A percentile compares a stretch with the other conserved stretches of the same genome.
phyloP scores from a whole-genome alignment of 2,113 vertebrate species.

The Entosphenus tridentatus region DNA sequence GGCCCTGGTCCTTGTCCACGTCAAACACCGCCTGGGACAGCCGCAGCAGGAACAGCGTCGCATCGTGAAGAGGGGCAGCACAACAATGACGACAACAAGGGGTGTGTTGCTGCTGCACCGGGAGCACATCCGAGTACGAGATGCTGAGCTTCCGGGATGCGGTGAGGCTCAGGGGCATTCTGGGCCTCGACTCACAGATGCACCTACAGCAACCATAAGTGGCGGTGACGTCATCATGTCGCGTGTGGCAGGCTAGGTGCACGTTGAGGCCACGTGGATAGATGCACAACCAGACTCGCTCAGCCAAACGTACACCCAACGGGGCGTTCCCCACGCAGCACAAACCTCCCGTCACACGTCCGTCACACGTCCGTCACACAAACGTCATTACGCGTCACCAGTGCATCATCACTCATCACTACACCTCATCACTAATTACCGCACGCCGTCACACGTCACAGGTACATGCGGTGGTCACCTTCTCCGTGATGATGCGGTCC shows the following conservation, averaged over 20 bases:
- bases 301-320: conserved; percentile 21
- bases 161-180: not conserved
- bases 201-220: too few species aligned
- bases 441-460: conserved; percentile 10
- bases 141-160: not conserved
- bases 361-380: conserved; percentile 3
- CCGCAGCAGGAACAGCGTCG: not conserved
- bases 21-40: conserved; percentile 62
- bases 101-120: not conserved
- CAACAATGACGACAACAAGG: not conserved
- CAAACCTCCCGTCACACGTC: conserved; percentile 13
- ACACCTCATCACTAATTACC: conserved; percentile 7
- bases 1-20: conserved; percentile 54
- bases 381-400: not conserved
- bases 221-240: too few species aligned
- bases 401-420: conserved; percentile 1
- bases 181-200: too few species aligned
- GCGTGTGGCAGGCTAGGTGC: too few species aligned
- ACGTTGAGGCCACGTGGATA: too few species aligned
- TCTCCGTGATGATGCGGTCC: conserved; percentile 86
- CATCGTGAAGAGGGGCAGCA: not conserved
- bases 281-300: not conserved
- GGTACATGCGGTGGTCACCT: conserved; percentile 28
- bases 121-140: not conserved
- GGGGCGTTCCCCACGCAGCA: conserved; percentile 18